Evolutionary conservation across 2,797 vertebrate genomes (phyloP), one percentile per base, ranked within the genome.

Genomic region (Dromococcyx pavoninus): DNA sequence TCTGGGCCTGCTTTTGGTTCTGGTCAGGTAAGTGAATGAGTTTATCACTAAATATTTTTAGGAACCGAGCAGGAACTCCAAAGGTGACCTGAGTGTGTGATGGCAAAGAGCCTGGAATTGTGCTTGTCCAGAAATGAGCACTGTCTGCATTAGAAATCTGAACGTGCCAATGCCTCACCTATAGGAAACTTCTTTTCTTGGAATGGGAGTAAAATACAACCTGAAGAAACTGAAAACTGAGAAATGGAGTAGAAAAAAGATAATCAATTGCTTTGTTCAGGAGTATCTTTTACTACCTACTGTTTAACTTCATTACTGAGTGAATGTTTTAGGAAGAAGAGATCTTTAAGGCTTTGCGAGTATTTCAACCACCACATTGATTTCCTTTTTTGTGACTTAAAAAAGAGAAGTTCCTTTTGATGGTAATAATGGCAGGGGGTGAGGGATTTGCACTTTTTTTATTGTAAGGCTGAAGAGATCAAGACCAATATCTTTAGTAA

Each of bases 21-120:
- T 87, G 67, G 35, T 85, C 67, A 65, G 65, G 65, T 75, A 92
- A 76, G 23, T 64, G 73, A 88, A 77, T 62, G 39, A 80, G 35
- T 86, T 91, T 93, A 53, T 66, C 46, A 60, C 2, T 2, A n/a
- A 71, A 72, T 75, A 65, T 58, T 95, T 91, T 89, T 72, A 87
- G 48, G 41, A 41, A 10, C 28, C 24, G 44, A n/a, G 66, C 48
- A 72, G 43, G 25, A 92, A 50, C 32, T 71, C 60, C 56, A 84
- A 73, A 92, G 73, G 27, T 90, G 56, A 84, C 56, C 58, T 19
- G 66, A 71, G 50, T n/a, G 21, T 71, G 69, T 85, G 60, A 81
- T 69, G 66, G 43, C 43, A 92, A 74, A 83, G 66, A 65, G 54
- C 61, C 46, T 58, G 37, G 61, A 87, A 75, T n/a, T 75, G 27